Base-by-base conservation (phyloP, 2,888 invertebrate genomes). In the Diarsia dahlii region DNA sequence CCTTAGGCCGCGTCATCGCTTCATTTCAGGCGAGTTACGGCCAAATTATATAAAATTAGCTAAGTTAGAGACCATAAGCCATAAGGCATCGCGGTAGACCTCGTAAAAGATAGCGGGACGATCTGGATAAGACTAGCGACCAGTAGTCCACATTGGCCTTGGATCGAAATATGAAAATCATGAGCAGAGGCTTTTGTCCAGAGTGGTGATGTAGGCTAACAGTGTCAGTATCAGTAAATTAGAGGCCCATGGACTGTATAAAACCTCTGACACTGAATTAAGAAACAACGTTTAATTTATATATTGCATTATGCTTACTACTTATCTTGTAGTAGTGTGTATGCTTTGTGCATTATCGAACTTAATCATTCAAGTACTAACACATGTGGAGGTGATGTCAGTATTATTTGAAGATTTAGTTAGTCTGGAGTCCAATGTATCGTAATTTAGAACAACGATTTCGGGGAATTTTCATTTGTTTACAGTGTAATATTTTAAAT, bases 371-470 rank as follows among this genome's bases (percentile, higher is more conserved):
- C 34, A 74, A 58, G 48, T 50, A 48, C n/a, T 15, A 46, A 60
- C 13, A 46, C 58, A 48, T 56, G 46, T 13, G 56, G 12, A 39
- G 23, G 73, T 73, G 73, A 73, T 39, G 39, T 73, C 73, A 58
- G 73, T 13, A 3, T 20, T 39, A 23, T 23, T 4, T 58, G 13
- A 20, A 48, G 3, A 20, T 39, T 58, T 58, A 34, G 34, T n/a
- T 48, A 58, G n/a, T 65, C 8, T 48, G 9, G 13, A 23, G 34
- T 18, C 39, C 54, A 70, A 46, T 5, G n/a, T 10, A 9, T 39
- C 3, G 9, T 34, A n/a, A 56, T 54, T 52, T 58, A 71, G 3
- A 15, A 3, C 20, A 68, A 13, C 10, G 9, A 52, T 68, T 71
- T 71, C 69, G 20, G 10, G 6, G 52, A 65, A 46, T 46, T 45